Evolutionary conservation across 1,140 invertebrate genomes (phyloP), one percentile per base, ranked within the genome.

Genomic region (Akabosia matsudoensis): DNA sequence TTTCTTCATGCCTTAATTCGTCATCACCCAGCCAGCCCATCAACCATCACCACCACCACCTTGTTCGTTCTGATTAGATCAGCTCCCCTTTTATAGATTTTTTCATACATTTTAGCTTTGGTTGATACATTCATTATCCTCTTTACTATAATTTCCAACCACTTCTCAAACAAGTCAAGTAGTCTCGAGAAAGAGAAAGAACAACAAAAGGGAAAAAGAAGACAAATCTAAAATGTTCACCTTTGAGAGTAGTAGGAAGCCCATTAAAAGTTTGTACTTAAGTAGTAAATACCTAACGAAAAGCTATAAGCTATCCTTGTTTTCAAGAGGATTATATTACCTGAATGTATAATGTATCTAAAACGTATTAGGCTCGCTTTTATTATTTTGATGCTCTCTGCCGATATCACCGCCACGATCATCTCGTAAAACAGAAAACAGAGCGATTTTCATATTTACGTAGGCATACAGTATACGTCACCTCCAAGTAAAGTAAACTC

Each of bases 41-140:
- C 37, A 45, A 45, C 7, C 37, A 18, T 18, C 37, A 45, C 37
- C 37, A 45, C 37, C 37, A 45, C 18, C 37, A 45, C 37, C 37
- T 10, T 45, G 7, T 18, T 45, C 24, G n/a, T 16, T 67, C 61
- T 67, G 31, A 67, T 67, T 67, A 13, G 24, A 67, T 67, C 61
- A 67, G 61, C 61, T 31, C 61, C 61, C 30, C 10, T 67, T 67
- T 30, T 67, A 24, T 61, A 61, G 54, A 61, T n/a, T 61, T 14
- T 10, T n/a, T n/a, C n/a, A n/a, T n/a, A n/a, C n/a, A n/a, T n/a
- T n/a, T n/a, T n/a, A n/a, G n/a, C n/a, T n/a, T n/a, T n/a, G n/a
- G n/a, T n/a, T n/a, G n/a, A n/a, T n/a, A n/a, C n/a, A n/a, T n/a
- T n/a, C n/a, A n/a, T 45, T 45, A 45, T 45, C 18, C 7, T 45